Evolutionary conservation across 2,113 vertebrate species (phyloP).

Genomic region (Pithys albifrons): DNA sequence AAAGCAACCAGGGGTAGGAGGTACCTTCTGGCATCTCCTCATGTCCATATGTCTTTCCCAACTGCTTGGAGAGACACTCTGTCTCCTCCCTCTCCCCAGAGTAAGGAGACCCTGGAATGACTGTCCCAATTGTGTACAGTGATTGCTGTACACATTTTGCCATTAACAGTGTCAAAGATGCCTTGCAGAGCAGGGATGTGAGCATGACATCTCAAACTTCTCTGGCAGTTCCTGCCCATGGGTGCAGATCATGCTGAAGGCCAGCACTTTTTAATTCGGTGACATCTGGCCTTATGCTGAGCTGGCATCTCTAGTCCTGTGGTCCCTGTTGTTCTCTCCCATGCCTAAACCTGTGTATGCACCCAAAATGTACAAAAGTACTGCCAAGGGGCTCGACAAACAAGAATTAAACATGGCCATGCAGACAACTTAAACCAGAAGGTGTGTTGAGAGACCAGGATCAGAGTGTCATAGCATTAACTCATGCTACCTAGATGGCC

Average conservation of each 20-base stretch:
- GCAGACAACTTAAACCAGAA: background rate
- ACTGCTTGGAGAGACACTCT: background rate
- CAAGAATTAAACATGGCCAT: rapidly evolving
- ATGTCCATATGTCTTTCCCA: rapidly evolving
- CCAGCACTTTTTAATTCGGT: background rate
- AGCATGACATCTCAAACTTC: rapidly evolving
- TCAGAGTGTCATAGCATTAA: background rate
- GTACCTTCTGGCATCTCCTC: background rate
- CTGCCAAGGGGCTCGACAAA: background rate
- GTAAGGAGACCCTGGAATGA: background rate
- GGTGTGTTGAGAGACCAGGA: background rate
- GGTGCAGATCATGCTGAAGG: background rate
- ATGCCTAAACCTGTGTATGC: background rate
- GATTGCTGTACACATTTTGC: background rate
- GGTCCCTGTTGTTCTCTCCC: background rate
- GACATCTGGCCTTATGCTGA: background rate
- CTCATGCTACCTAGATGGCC: background rate
- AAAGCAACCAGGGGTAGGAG: background rate
- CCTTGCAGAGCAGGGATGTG: background rate
- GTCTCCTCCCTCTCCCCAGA: background rate
- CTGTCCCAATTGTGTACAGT: rapidly evolving
- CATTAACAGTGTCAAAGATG: background rate
- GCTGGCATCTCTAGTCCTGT: background rate
- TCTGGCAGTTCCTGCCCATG: background rate
- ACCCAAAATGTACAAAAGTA: background rate